Evolutionary conservation across 2,797 vertebrate species (phyloP).

Genomic region (Enteromius fasciolatus): DNA sequence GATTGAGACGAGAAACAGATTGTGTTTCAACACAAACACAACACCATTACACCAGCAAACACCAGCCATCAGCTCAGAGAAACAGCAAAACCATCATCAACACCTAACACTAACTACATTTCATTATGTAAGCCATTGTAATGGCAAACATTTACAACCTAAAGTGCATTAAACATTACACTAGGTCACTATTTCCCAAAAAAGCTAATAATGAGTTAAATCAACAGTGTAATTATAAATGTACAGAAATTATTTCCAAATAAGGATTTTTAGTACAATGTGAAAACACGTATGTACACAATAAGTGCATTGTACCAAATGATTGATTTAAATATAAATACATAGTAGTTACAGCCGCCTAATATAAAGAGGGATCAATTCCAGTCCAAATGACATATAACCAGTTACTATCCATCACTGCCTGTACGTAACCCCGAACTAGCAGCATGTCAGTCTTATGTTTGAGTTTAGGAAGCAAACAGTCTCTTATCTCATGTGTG

Average conservation of each 20-base stretch:
- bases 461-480: neutral
- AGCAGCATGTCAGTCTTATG: neutral
- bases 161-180: neutral
- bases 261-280: too few relatives aligned
- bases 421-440: neutral
- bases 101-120: neutral
- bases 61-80: neutral
- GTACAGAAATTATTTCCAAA: too few relatives aligned
- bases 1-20: constrained; percentile 49
- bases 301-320: too few relatives aligned
- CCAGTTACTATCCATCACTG: neutral
- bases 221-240: too few relatives aligned
- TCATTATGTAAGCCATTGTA: neutral
- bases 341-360: too few relatives aligned
- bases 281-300: too few relatives aligned
- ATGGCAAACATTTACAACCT: neutral
- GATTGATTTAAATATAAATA: too few relatives aligned
- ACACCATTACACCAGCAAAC: constrained; percentile 13
- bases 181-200: too few relatives aligned
- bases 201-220: too few relatives aligned
- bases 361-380: too few relatives aligned
- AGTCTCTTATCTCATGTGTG: neutral
- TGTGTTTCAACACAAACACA: constrained; percentile 22
- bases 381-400: neutral
- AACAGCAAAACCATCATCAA: neutral